These are phyloP conservation scores for Taxidea taxus DNA, from an alignment of 2,113 vertebrate species.

Conservation along the genomic window DNA sequence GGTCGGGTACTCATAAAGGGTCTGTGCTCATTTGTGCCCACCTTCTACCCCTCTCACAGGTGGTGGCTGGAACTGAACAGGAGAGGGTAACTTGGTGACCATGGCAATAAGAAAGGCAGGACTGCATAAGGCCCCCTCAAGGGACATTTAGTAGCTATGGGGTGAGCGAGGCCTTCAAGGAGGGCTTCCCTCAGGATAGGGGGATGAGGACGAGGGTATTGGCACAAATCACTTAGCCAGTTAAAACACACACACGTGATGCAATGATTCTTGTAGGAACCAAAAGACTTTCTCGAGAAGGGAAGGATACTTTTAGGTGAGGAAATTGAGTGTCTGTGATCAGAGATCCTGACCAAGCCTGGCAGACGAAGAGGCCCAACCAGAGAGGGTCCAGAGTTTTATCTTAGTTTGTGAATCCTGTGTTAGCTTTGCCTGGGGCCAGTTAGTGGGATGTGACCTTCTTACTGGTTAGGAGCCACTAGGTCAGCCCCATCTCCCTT, in stretches of 20 bases:
- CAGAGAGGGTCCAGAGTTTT: neutral
- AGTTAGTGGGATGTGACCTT: neutral
- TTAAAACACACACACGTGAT: neutral
- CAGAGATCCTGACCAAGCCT: neutral
- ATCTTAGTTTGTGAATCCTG: neutral
- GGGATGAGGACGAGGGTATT: neutral
- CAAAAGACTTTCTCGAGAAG: neutral
- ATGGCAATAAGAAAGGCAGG: neutral
- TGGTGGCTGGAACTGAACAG: neutral
- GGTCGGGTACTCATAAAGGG: neutral
- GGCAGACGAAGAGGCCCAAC: neutral
- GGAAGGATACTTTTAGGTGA: neutral
- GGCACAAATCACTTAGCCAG: neutral
- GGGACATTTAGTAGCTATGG: neutral
- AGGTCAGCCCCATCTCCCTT: neutral
- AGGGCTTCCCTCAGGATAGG: neutral
- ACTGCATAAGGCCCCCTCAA: neutral
- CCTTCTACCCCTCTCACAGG: neutral
- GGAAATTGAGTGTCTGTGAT: neutral
- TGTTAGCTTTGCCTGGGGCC: neutral
- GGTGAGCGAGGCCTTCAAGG: neutral
- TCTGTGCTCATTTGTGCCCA: neutral
- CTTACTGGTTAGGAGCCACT: neutral
- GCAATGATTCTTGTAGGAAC: neutral
- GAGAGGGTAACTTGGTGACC: conserved; percentile 51